These are phyloP conservation scores for Watsonalla cultraria DNA, from an alignment of 2,888 invertebrate species.

Conservation along the genomic window DNA sequence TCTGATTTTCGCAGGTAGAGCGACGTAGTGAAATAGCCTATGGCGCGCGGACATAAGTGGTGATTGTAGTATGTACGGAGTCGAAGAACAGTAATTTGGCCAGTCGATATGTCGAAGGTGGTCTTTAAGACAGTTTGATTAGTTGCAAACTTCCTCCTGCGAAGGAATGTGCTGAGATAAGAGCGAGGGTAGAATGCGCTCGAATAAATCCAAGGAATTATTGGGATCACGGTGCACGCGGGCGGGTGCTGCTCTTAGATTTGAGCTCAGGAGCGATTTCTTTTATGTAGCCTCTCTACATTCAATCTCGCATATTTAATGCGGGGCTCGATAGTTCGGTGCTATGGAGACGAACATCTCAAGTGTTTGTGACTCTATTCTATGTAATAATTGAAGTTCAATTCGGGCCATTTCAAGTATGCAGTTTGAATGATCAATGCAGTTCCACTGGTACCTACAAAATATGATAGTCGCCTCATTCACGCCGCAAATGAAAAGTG, in stretches of 20 bases:
- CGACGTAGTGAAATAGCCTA: slow-evolving; percentile 2
- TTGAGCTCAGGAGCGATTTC: slow-evolving; percentile 12
- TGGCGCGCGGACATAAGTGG: slow-evolving; percentile 13
- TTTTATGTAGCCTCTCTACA: slow-evolving; percentile 13
- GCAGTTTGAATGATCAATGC: no score
- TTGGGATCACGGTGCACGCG: slow-evolving; percentile 15
- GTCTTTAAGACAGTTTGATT: slow-evolving; percentile 67
- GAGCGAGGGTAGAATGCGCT: slow-evolving; percentile 9
- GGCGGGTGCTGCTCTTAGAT: slow-evolving; percentile 3
- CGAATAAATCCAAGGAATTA: slow-evolving; percentile 29
- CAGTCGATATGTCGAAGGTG: slow-evolving; percentile 58
- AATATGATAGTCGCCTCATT: no score
- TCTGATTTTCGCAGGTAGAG: slow-evolving; percentile 11
- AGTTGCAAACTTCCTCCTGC: slow-evolving; percentile 49
- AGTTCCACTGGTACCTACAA: no score
- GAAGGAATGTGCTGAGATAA: slow-evolving; percentile 20
- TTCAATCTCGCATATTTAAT: slow-evolving; percentile 18
- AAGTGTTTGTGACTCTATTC: neutral
- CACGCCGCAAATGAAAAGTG: no score
- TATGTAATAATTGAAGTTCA: no score
- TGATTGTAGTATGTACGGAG: slow-evolving; percentile 19
- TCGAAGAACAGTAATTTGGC: slow-evolving; percentile 41
- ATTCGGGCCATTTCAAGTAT: no score
- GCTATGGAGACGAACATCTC: neutral
- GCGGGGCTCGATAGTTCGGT: slow-evolving; percentile 11